Conservation (phyloP, 2,888 invertebrate species). For the Rhagonycha fulva region DNA sequence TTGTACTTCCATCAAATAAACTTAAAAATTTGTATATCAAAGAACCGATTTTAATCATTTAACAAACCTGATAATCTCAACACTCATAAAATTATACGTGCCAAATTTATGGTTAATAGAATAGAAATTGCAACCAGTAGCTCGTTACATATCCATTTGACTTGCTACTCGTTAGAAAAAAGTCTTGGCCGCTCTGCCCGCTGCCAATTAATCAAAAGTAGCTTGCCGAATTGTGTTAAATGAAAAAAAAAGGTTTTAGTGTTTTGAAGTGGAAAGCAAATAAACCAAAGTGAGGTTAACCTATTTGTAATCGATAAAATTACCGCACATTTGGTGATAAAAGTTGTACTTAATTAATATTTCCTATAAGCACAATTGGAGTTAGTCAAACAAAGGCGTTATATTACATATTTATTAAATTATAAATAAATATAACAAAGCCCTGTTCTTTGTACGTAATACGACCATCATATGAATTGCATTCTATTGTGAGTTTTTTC, state of each 20-base stretch:
- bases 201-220: neutral
- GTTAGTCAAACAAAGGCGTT: conserved; percentile 1
- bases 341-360: neutral
- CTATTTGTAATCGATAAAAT: neutral
- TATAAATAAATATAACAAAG: conserved; percentile 13
- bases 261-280: neutral
- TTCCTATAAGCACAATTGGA: conserved; percentile 2
- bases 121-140: too few species aligned
- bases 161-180: too few species aligned
- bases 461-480: conserved; percentile 20
- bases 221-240: neutral
- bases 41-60: too few species aligned
- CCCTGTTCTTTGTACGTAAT: conserved; percentile 11
- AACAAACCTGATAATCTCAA: too few species aligned
- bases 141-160: too few species aligned
- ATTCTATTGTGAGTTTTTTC: conserved; percentile 17
- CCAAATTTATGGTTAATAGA: too few species aligned
- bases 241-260: neutral
- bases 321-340: neutral
- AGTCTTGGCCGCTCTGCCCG: too few species aligned
- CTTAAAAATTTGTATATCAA: too few species aligned
- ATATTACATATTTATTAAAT: conserved; percentile 10
- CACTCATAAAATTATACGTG: too few species aligned
- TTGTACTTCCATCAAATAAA: too few species aligned
- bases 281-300: neutral